Percentiles rank a stretch among this genome's conserved stretches.
Conservation (phyloP, 92 coral and sea anemone species). For the Zoanthus gigantus region DNA sequence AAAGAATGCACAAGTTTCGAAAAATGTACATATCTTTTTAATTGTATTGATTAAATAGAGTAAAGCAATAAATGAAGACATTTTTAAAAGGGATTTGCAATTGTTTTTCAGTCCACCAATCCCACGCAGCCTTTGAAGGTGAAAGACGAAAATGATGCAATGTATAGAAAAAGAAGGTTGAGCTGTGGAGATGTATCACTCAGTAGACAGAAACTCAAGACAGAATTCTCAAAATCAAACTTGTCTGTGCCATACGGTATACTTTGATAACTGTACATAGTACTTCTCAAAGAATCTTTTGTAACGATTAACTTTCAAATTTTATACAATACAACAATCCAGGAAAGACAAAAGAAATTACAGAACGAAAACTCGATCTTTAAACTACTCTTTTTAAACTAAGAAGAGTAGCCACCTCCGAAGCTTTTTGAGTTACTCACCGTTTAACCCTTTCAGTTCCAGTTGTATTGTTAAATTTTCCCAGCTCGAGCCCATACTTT, state of each 20-base stretch:
- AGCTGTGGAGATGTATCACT: background rate
- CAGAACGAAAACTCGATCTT: background rate
- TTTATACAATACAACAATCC: background rate
- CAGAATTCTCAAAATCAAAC: background rate
- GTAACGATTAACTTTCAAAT: background rate
- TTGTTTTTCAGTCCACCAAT: constrained; percentile 81
- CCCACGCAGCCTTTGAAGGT: constrained; percentile 98
- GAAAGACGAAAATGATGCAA: constrained; percentile 59
- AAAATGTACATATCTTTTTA: too few relatives aligned
- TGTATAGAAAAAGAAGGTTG: background rate
- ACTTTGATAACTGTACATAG: background rate
- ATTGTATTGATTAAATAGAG: too few relatives aligned
- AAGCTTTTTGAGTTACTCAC: too few relatives aligned
- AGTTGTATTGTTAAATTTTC: too few relatives aligned
- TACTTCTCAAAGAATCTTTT: background rate
- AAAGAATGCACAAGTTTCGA: too few relatives aligned
- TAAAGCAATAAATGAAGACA: too few relatives aligned
- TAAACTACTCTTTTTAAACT: background rate
- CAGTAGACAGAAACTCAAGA: background rate
- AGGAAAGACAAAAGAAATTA: background rate
- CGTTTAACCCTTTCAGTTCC: too few relatives aligned
- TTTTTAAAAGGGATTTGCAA: background rate
- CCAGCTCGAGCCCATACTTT: too few relatives aligned
- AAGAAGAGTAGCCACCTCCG: too few relatives aligned
- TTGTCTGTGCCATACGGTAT: background rate